phyloP scores from a whole-genome alignment of 1,140 invertebrate genomes.

The Zaprionus camerounensis region DNA sequence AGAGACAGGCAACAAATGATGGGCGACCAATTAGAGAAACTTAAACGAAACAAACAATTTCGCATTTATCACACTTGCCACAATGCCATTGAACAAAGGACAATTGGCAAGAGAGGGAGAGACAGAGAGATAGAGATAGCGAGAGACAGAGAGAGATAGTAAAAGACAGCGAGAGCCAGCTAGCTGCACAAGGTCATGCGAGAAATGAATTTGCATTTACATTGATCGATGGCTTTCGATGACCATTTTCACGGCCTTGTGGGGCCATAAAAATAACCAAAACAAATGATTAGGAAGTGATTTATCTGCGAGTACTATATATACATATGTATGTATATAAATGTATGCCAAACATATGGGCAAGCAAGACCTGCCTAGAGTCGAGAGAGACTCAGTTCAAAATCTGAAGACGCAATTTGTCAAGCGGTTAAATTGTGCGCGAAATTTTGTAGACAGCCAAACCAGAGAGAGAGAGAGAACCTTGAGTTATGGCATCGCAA shows the following conservation, averaged over 20 bases:
- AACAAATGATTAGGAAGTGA: slow-evolving; percentile 59
- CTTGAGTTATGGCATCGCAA: slow-evolving; percentile 1
- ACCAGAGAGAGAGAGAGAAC: not conserved
- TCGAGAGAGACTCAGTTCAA: slow-evolving; percentile 5
- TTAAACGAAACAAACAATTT: slow-evolving; percentile 43
- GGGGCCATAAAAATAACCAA: slow-evolving; percentile 56
- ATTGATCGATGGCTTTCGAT: slow-evolving; percentile 68
- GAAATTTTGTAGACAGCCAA: slow-evolving; percentile 34
- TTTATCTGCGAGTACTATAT: slow-evolving; percentile 37
- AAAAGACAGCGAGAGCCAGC: slow-evolving; percentile 20
- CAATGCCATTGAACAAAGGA: slow-evolving; percentile 39
- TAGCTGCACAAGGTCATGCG: slow-evolving; percentile 53
- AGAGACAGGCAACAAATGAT: slow-evolving; percentile 20
- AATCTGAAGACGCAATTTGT: slow-evolving; percentile 28
- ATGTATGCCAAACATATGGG: slow-evolving; percentile 12
- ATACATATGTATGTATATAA: no score
- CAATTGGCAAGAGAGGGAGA: slow-evolving; percentile 3
- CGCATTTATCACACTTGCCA: slow-evolving; percentile 53
- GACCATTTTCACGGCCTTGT: slow-evolving; percentile 42
- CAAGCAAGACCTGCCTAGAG: not conserved
- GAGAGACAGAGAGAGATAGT: not conserved
- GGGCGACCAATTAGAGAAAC: slow-evolving; percentile 50
- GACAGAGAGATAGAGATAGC: not conserved
- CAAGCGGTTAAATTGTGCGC: slow-evolving; percentile 53
- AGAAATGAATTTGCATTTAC: slow-evolving; percentile 43